Evolutionary conservation across 1,140 invertebrate genomes (phyloP).

Genomic region (Drosophila ironensis): DNA sequence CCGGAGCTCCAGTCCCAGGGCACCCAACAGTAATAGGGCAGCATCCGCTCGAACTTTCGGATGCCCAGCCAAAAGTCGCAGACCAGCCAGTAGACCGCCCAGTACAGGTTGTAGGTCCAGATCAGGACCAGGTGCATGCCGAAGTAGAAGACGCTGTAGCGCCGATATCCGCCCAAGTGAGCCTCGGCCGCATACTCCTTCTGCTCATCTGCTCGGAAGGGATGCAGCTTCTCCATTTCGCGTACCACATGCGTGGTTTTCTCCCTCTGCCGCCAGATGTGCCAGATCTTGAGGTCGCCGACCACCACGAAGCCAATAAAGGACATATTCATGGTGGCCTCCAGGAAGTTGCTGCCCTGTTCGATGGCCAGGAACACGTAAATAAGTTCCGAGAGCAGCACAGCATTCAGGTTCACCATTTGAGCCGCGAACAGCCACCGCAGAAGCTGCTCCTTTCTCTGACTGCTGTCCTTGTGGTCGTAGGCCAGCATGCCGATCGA

Average conservation of each 20-base stretch:
- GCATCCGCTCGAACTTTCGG: constrained; percentile 33
- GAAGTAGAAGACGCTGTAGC: constrained; percentile 52
- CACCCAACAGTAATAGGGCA: constrained; percentile 68
- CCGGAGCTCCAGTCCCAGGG: constrained; percentile 69
- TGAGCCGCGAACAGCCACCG: constrained; percentile 30
- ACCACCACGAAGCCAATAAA: constrained; percentile 69
- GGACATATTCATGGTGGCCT: constrained; percentile 68
- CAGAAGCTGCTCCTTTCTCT: constrained; percentile 15
- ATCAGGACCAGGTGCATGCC: constrained; percentile 54
- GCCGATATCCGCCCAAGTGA: constrained; percentile 24
- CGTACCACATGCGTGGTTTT: constrained; percentile 39
- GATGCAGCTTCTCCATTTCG: constrained; percentile 46
- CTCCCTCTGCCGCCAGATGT: constrained; percentile 35
- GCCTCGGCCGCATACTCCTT: constrained; percentile 12
- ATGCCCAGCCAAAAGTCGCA: constrained; percentile 54
- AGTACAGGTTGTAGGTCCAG: constrained; percentile 72
- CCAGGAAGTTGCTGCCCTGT: constrained; percentile 57
- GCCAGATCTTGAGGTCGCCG: constrained; percentile 60
- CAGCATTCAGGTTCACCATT: constrained; percentile 56
- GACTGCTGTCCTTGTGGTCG: constrained; percentile 11
- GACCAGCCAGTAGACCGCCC: constrained; percentile 58
- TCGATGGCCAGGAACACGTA: constrained; percentile 59
- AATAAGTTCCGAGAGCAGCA: constrained; percentile 51
- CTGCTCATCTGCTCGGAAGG: constrained; percentile 13
- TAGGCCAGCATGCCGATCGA: constrained; percentile 67